A percentile compares a stretch with the other conserved stretches of the same genome.
phyloP scores from a whole-genome alignment of 2,797 vertebrate species.

The Argyrosomus regius region DNA sequence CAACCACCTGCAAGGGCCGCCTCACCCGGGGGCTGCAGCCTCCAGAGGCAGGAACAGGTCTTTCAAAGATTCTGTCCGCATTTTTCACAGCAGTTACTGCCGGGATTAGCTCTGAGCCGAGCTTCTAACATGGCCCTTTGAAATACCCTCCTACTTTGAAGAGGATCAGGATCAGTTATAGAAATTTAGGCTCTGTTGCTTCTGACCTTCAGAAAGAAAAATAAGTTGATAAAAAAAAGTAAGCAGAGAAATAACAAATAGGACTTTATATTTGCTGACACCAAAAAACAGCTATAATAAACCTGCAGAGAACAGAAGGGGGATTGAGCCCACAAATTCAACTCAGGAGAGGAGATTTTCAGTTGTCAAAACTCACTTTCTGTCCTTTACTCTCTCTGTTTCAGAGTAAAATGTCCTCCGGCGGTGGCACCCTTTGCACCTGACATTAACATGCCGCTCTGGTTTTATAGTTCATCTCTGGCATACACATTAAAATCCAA shows the following conservation, averaged over 20 bases:
- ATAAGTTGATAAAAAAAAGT: conserved; percentile 20
- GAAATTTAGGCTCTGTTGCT: conserved; percentile 40
- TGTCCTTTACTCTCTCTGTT: conserved; percentile 24
- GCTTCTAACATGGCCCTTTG: conserved; percentile 55
- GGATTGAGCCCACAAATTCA: conserved; percentile 23
- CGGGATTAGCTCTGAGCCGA: conserved; percentile 54
- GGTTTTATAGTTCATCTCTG: conserved; percentile 48
- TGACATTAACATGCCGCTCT: conserved; percentile 55
- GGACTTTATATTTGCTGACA: conserved; percentile 39
- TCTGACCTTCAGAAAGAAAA: conserved; percentile 65
- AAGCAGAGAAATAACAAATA: conserved; percentile 33
- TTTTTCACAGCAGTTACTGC: conserved; percentile 51
- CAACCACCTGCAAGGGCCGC: conserved; percentile 40
- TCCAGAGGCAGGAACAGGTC: conserved; percentile 25
- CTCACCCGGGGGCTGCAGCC: conserved; percentile 12
- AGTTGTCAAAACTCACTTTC: conserved; percentile 34
- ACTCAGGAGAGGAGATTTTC: conserved; percentile 1
- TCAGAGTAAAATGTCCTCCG: conserved; percentile 29
- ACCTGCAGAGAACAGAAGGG: conserved; percentile 7
- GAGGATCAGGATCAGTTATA: conserved; percentile 58
- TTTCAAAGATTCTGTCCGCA: conserved; percentile 45
- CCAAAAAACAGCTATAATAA: conserved; percentile 6
- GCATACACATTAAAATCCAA: conserved; percentile 53
- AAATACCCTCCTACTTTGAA: conserved; percentile 57
- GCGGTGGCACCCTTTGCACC: conserved; percentile 24